Percentiles rank a stretch among this genome's conserved stretches.
Conservation (phyloP, 1,140 invertebrate genomes). For the Laupala kohalensis region DNA sequence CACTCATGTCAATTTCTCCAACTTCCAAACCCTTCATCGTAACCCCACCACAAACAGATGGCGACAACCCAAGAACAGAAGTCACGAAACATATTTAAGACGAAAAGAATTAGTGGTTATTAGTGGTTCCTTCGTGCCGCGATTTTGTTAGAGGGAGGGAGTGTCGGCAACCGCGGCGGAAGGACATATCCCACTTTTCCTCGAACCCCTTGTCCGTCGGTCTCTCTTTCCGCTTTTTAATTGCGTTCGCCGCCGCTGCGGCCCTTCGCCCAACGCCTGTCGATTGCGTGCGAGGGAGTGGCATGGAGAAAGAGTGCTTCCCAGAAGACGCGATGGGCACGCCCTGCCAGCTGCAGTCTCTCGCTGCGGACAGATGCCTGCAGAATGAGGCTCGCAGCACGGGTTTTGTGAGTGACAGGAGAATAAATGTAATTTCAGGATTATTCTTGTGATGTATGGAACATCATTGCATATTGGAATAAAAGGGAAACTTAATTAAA, state of each 20-base stretch:
- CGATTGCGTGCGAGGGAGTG: neutral
- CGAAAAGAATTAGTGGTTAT: neutral
- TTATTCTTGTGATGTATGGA: too few species aligned
- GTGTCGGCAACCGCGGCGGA: too few species aligned
- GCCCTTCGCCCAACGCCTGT: neutral
- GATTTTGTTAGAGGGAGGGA: neutral
- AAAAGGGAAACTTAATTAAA: too few species aligned
- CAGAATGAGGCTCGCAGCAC: too few species aligned
- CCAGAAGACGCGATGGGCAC: neutral
- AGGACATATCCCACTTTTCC: too few species aligned
- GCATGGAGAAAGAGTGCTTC: neutral
- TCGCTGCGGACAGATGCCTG: neutral
- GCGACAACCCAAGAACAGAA: neutral
- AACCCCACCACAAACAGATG: neutral
- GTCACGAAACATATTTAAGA: neutral
- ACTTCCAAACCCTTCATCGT: too few species aligned
- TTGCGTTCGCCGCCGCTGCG: too few species aligned
- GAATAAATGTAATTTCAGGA: too few species aligned
- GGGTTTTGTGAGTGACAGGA: too few species aligned
- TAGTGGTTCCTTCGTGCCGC: neutral
- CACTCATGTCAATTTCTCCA: too few species aligned
- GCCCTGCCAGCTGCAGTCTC: too few species aligned
- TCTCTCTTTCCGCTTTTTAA: neutral
- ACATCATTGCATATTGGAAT: too few species aligned
- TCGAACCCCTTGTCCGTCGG: neutral